Conservation (phyloP, 1,140 invertebrate species). For the Carcinoscorpius rotundicauda region DNA sequence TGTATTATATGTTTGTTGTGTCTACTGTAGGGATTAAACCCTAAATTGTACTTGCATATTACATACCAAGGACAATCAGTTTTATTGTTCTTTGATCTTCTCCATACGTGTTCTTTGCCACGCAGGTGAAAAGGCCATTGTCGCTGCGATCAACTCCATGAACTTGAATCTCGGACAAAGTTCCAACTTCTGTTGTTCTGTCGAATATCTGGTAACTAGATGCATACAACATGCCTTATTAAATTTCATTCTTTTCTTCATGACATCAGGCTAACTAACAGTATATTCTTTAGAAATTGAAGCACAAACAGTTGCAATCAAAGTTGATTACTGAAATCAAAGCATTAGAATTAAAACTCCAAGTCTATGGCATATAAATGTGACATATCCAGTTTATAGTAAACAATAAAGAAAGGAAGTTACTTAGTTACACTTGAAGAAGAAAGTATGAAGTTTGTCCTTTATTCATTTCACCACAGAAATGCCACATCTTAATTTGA, state of each 20-base stretch:
- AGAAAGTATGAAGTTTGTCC: not conserved
- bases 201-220: constrained; percentile 13
- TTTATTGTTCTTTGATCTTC: constrained; percentile 31
- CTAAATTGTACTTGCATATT: not conserved
- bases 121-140: constrained; percentile 35
- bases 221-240: too few species aligned
- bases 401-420: too few species aligned
- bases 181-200: constrained; percentile 8
- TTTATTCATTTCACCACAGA: not conserved
- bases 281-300: too few species aligned
- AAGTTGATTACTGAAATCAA: too few species aligned
- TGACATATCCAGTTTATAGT: too few species aligned
- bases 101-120: constrained; percentile 32
- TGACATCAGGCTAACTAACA: too few species aligned
- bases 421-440: constrained; percentile 1
- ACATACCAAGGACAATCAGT: constrained; percentile 30
- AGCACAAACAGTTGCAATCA: too few species aligned
- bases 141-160: constrained; percentile 25
- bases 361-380: too few species aligned
- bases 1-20: too few species aligned
- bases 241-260: too few species aligned
- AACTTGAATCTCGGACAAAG: constrained; percentile 18
- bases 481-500: not conserved
- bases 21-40: too few species aligned
- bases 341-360: too few species aligned